phyloP scores from a whole-genome alignment of 2,797 vertebrate genomes.

The Xenopus petersii region DNA sequence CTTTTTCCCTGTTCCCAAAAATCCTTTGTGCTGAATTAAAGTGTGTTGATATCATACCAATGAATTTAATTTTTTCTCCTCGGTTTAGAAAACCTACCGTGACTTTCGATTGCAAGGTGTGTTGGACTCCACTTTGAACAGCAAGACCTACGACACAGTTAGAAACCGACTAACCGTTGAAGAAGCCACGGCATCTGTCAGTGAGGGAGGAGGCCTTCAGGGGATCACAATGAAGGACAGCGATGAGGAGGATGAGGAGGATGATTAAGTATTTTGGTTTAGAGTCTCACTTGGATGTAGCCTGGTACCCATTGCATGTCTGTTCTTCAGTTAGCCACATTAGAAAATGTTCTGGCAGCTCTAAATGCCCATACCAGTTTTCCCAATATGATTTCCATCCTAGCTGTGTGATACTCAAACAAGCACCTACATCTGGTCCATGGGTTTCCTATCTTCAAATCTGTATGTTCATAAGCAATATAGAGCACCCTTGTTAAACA shows the following conservation, averaged over 20 bases:
- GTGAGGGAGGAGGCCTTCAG: slow-evolving; percentile 90
- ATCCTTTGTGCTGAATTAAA: no score
- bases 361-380: slow-evolving; percentile 90
- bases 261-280: slow-evolving; percentile 73
- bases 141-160: slow-evolving; percentile 96
- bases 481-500: slow-evolving; percentile 96
- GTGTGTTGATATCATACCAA: no score
- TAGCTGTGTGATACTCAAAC: slow-evolving; percentile 92
- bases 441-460: slow-evolving; percentile 88
- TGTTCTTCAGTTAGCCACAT: slow-evolving; percentile 89
- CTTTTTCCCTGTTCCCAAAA: no score
- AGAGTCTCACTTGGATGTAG: slow-evolving; percentile 71
- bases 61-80: no score
- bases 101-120: slow-evolving; percentile 98
- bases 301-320: slow-evolving; percentile 96
- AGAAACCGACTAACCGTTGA: slow-evolving; percentile 93
- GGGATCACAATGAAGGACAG: slow-evolving; percentile 98
- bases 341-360: slow-evolving; percentile 93
- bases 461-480: slow-evolving; percentile 99
- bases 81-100: slow-evolving; percentile 88
- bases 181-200: slow-evolving; percentile 91
- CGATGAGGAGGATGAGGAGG: slow-evolving; percentile 92
- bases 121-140: slow-evolving; percentile 95
- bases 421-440: slow-evolving; percentile 87
- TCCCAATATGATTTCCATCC: slow-evolving; percentile 89